Evolutionary conservation across 64 coral and sea anemone species (phyloP), one percentile per base, ranked within the genome.

Genomic region (Montipora capricornis): DNA sequence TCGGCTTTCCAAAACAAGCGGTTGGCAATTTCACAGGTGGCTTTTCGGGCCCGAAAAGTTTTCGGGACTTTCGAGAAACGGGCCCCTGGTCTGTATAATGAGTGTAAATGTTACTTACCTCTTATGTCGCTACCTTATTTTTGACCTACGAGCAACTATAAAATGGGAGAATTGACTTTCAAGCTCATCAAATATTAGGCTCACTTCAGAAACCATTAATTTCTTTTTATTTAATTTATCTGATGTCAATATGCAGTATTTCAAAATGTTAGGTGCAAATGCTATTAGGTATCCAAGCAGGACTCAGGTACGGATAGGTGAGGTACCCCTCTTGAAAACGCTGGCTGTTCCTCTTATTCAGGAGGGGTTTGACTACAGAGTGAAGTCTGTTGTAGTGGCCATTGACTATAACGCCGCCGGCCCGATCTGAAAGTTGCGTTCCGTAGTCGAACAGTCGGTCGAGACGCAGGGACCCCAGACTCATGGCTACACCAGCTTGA

Each of bases 231-330:
- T 37, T 4, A 51, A 47, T 73, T 64, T 64, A 64, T 12, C 8
- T 2, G 37, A 37, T 64, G 50, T 20, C n/a, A 57, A 64, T 64
- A 11, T 64, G 14, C 9, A 57, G 53, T 48, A 78, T 37, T 76
- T 3, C 14, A 49, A 48, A 50, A 20, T 44, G 24, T 89, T 77
- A 89, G 44, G 75, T 89, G 75, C 87, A 76, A 59, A 91, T 83
- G n/a, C 90, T 80, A 50, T 91, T 91, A 16, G 90, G 78, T 55
- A 91, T 57, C 90, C 90, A 91, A 20, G 48, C 68, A 44, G 90
- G 90, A 49, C 69, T 80, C 48, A 91, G 20, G 20, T 83, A 91
- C 15, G 90, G 90, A 48, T 91, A 91, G 19, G 90, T 83, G 47
- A 91, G 90, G 69, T 91, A 73, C 19, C 90, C 90, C 49, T 60